phyloP scores from a whole-genome alignment of 2,888 invertebrate genomes.

The Erebia palarica region DNA sequence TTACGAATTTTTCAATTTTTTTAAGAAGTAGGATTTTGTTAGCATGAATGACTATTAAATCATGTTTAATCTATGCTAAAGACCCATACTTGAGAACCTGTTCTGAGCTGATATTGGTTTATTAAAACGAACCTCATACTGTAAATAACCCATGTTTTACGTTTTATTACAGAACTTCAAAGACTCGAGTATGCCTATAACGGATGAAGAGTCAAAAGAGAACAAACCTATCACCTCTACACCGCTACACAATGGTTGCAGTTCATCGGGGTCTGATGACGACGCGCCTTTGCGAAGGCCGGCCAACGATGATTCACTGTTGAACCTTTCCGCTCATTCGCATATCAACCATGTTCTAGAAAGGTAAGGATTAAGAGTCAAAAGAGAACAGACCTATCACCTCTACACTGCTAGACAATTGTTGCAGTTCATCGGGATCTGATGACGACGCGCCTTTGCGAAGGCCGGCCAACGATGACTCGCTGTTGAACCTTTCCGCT shows the following conservation, averaged over 20 bases:
- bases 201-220: conserved; percentile 78
- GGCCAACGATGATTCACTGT: conserved; percentile 55
- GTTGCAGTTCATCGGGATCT: conserved; percentile 59
- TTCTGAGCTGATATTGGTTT: not conserved
- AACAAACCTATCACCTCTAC: conserved; percentile 78
- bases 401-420: conserved; percentile 69
- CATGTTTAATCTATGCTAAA: too few relatives aligned
- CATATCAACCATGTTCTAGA: conserved; percentile 54
- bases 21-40: too few relatives aligned
- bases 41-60: too few relatives aligned
- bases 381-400: conserved; percentile 80
- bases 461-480: conserved; percentile 60
- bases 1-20: too few relatives aligned
- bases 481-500: conserved; percentile 53
- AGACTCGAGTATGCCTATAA: conserved; percentile 63
- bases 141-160: not conserved
- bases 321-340: conserved; percentile 51
- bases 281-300: conserved; percentile 69
- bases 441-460: too few relatives aligned
- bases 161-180: conserved; percentile 56
- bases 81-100: too few relatives aligned
- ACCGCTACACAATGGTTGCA: conserved; percentile 63
- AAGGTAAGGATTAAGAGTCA: conserved; percentile 57
- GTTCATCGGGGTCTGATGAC: conserved; percentile 66
- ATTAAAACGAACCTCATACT: not conserved